Evolutionary conservation across 2,888 invertebrate species (phyloP).

Genomic region (Acanthosepion lycidas): DNA sequence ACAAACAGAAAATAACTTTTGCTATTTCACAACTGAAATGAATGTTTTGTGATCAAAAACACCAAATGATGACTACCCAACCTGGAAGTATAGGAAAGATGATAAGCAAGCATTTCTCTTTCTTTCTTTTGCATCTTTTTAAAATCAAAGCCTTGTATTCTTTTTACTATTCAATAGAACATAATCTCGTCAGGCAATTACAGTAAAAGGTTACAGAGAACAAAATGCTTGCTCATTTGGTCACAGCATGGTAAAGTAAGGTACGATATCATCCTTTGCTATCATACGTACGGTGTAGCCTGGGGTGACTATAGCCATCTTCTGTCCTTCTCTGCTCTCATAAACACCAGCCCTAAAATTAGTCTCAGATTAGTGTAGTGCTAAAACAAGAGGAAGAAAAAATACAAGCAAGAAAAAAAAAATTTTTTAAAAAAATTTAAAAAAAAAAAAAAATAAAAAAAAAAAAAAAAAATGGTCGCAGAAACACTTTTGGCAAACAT

Average conservation of each 20-base stretch:
- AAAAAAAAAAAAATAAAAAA: neutral
- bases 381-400: constrained; percentile 40
- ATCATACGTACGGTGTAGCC: constrained; percentile 56
- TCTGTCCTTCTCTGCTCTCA: constrained; percentile 44
- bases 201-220: neutral
- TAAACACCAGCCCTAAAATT: constrained; percentile 63
- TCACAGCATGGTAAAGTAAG: constrained; percentile 40
- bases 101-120: neutral
- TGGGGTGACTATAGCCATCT: constrained; percentile 46
- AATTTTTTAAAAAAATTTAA: too few relatives aligned
- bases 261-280: constrained; percentile 45
- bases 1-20: neutral
- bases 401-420: neutral
- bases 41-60: constrained; percentile 11
- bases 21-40: neutral
- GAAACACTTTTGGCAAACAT: neutral
- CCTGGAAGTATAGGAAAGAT: neutral
- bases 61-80: neutral
- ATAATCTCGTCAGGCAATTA: neutral
- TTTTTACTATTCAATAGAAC: neutral
- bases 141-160: too few relatives aligned
- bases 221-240: constrained; percentile 43
- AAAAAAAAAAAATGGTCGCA: constrained; percentile 1
- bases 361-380: constrained; percentile 68
- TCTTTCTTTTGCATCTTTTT: neutral